Conservation (phyloP, 2,113 vertebrate species). For the Upupa epops region DNA sequence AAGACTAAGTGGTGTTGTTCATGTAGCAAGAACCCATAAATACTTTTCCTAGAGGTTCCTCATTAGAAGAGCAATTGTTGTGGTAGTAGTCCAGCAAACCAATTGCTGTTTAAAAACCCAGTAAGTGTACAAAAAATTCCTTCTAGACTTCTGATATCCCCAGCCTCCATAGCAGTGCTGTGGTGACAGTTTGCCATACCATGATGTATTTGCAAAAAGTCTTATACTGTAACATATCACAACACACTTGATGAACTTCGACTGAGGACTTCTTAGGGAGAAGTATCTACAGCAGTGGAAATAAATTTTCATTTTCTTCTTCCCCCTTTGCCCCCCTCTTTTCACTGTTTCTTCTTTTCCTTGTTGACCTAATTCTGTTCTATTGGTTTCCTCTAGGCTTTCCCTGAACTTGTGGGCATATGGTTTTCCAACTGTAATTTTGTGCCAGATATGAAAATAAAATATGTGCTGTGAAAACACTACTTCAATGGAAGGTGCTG, state of each 20-base stretch:
- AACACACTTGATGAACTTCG: not conserved
- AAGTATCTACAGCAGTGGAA: not conserved
- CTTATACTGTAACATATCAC: not conserved
- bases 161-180: not conserved
- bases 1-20: not conserved
- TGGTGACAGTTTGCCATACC: not conserved
- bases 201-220: not conserved
- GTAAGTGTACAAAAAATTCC: not conserved
- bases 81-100: not conserved
- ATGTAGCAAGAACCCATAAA: not conserved
- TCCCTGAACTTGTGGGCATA: not conserved
- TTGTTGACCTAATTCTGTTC: conserved; percentile 29
- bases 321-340: not conserved
- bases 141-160: not conserved
- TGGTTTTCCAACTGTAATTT: conserved; percentile 5
- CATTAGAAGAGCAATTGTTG: not conserved
- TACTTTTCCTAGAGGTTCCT: not conserved
- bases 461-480: not conserved
- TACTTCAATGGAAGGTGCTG: not conserved
- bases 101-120: not conserved
- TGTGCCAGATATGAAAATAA: not conserved
- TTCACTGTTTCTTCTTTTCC: not conserved
- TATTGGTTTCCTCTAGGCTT: conserved; percentile 3
- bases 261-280: not conserved
- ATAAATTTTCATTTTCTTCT: not conserved